Evolutionary conservation across 2,888 invertebrate species (phyloP).

Genomic region (Taphrorychus bicolor): DNA sequence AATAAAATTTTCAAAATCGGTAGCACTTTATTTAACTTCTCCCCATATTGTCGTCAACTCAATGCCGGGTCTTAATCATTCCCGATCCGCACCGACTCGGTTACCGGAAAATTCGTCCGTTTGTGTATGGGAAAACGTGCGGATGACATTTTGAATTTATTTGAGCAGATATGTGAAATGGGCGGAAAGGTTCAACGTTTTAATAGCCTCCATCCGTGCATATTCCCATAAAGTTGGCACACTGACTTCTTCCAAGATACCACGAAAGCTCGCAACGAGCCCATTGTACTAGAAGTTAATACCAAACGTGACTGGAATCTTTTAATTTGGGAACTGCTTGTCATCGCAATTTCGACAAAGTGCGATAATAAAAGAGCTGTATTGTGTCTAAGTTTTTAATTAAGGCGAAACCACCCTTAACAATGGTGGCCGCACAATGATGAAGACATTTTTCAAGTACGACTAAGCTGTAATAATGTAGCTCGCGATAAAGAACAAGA

Average conservation of each 20-base stretch:
- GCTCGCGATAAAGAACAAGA: not conserved
- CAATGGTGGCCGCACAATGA: too few species aligned
- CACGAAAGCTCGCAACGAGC: not conserved
- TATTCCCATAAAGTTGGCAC: not conserved
- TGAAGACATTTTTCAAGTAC: not conserved
- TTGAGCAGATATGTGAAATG: not conserved
- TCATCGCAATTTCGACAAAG: not conserved
- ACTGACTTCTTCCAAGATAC: not conserved
- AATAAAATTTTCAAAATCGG: too few species aligned
- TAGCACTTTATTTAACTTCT: too few species aligned
- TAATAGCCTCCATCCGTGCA: not conserved
- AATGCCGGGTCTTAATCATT: not conserved
- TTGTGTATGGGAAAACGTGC: not conserved
- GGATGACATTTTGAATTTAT: not conserved
- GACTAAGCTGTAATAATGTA: not conserved
- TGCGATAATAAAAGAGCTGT: not conserved
- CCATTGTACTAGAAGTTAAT: not conserved
- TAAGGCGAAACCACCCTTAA: too few species aligned
- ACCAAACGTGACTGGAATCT: not conserved
- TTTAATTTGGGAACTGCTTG: not conserved
- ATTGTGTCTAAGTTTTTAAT: not conserved
- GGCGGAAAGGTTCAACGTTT: not conserved
- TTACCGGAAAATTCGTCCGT: not conserved
- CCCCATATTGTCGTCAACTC: too few species aligned
- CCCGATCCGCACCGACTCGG: not conserved